Conservation (phyloP, 2,888 invertebrate species). For the Mesorhabditis sp. region DNA sequence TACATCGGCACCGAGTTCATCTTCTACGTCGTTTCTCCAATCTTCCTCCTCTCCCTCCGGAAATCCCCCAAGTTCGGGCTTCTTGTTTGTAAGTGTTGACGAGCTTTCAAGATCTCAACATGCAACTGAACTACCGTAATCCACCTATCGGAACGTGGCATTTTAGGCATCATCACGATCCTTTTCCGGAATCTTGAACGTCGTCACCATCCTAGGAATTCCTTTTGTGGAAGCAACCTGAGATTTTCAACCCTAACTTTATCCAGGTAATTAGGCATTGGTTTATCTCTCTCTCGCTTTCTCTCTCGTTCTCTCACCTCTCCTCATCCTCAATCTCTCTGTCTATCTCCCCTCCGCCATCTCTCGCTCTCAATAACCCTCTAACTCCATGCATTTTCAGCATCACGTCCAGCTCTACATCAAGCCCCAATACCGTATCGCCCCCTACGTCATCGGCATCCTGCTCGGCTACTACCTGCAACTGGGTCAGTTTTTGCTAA, state of each 20-base stretch:
- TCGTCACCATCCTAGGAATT: slow-evolving; percentile 43
- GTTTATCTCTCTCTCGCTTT: too few species aligned
- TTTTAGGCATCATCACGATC: slow-evolving; percentile 33
- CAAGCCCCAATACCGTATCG: slow-evolving; percentile 53
- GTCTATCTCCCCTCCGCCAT: neutral
- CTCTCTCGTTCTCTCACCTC: neutral
- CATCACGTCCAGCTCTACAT: slow-evolving; percentile 57
- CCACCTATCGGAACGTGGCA: slow-evolving; percentile 15
- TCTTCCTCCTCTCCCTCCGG: slow-evolving; percentile 50
- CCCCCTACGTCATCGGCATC: slow-evolving; percentile 53
- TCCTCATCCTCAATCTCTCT: neutral
- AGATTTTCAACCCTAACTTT: slow-evolving; percentile 55
- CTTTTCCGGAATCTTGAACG: slow-evolving; percentile 42
- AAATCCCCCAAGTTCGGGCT: slow-evolving; percentile 43
- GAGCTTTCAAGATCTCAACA: neutral
- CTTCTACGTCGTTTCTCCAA: slow-evolving; percentile 55
- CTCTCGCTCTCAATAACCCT: neutral
- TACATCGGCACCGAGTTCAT: slow-evolving; percentile 58
- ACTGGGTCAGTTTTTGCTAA: neutral
- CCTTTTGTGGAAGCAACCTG: slow-evolving; percentile 57
- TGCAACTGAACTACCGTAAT: neutral
- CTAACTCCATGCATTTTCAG: slow-evolving; percentile 19
- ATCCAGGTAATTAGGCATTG: slow-evolving; percentile 29
- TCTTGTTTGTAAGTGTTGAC: slow-evolving; percentile 13
- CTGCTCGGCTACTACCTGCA: slow-evolving; percentile 54